Conservation (phyloP, 2,113 vertebrate species). For the Leptobrachium leishanense region DNA sequence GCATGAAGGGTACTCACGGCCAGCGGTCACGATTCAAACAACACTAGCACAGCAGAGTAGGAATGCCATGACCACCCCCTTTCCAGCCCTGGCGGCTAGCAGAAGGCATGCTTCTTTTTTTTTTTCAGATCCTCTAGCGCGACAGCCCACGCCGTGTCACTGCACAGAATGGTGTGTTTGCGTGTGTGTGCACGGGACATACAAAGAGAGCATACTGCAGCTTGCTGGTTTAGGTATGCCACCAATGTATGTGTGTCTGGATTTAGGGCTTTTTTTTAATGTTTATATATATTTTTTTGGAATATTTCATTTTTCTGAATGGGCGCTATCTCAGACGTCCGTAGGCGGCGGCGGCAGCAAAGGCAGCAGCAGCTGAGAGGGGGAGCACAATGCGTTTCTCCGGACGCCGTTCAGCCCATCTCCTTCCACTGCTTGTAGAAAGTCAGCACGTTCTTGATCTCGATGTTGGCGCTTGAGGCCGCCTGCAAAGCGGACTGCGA, state of each 20-base stretch:
- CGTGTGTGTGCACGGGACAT: not conserved
- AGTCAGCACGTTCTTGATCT: conserved; percentile 88
- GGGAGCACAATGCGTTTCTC: conserved; percentile 58
- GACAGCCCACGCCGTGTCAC: not conserved
- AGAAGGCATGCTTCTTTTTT: not conserved
- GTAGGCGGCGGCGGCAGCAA: conserved; percentile 56
- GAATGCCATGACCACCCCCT: not conserved
- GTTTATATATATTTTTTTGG: not conserved
- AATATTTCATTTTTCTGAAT: conserved; percentile 36
- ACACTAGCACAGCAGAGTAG: not conserved
- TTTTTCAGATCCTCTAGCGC: not conserved
- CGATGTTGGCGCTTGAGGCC: conserved; percentile 77
- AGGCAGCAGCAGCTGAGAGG: conserved; percentile 55
- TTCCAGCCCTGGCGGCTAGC: conserved; percentile 17
- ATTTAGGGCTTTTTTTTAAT: too few species aligned
- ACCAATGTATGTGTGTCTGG: conserved; percentile 19
- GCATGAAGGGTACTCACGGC: not conserved
- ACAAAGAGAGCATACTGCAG: conserved; percentile 2
- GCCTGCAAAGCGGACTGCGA: conserved; percentile 84
- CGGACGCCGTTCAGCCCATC: conserved; percentile 83
- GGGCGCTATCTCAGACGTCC: conserved; percentile 50
- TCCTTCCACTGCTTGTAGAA: conserved; percentile 99
- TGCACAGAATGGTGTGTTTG: not conserved
- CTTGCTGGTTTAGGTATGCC: conserved; percentile 18
- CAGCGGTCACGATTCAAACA: not conserved